These are phyloP conservation scores for Myotis davidii DNA, from an alignment of 2,113 vertebrate genomes.

Conservation along the genomic window DNA sequence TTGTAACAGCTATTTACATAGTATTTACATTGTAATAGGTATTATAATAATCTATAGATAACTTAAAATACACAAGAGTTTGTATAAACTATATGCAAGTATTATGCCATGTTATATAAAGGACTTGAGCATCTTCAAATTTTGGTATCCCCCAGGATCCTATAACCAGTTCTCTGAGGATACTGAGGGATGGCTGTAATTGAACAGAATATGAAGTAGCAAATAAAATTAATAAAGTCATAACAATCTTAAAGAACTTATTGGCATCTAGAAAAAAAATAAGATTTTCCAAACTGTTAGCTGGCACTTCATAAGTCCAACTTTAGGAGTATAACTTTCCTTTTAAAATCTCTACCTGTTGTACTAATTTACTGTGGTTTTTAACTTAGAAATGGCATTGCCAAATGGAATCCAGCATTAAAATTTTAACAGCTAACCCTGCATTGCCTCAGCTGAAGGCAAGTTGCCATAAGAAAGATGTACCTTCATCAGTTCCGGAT, in stretches of 20 bases:
- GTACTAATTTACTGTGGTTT: constrained; percentile 9
- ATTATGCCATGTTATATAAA: neutral
- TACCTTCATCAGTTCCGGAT: constrained; percentile 98
- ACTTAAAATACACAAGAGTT: neutral
- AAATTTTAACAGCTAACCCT: constrained; percentile 24
- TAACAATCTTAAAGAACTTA: constrained; percentile 21
- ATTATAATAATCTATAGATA: neutral
- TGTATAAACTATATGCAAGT: neutral
- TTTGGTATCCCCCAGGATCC: neutral
- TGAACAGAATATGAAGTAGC: constrained; percentile 19
- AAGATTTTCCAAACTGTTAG: neutral
- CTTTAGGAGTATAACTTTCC: constrained; percentile 2
- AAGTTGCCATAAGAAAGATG: constrained; percentile 53
- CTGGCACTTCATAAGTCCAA: neutral
- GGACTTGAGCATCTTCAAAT: neutral
- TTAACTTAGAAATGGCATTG: constrained; percentile 39
- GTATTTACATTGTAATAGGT: neutral
- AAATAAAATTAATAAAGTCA: constrained; percentile 20
- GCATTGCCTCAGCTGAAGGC: constrained; percentile 40
- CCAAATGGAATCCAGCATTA: constrained; percentile 34
- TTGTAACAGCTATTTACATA: neutral
- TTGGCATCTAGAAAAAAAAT: neutral
- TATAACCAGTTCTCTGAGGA: neutral
- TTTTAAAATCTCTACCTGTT: constrained; percentile 52
- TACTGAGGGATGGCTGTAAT: neutral